These are phyloP conservation scores for Yasuhikotakia modesta DNA, from an alignment of 2,797 vertebrate species.

Conservation along the genomic window DNA sequence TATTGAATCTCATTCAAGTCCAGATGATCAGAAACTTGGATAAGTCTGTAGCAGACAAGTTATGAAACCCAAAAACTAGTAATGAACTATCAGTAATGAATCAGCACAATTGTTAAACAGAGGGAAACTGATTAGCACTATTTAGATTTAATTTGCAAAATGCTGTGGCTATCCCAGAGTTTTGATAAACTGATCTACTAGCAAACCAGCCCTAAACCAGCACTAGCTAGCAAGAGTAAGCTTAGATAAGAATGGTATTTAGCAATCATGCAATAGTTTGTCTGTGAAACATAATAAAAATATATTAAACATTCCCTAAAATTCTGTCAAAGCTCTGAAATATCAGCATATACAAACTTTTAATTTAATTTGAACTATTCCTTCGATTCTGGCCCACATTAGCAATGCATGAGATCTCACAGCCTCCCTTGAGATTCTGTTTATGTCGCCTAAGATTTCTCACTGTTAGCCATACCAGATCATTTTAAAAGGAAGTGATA, in stretches of 20 bases:
- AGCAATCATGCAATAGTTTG: background rate
- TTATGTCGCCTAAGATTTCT: slow-evolving; percentile 3
- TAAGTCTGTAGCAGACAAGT: background rate
- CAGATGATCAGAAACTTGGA: background rate
- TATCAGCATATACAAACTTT: background rate
- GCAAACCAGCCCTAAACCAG: too few relatives aligned
- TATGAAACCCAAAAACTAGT: background rate
- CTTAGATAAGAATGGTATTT: background rate
- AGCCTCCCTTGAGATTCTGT: slow-evolving; percentile 14
- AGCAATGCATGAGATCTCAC: background rate
- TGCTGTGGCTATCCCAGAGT: too few relatives aligned
- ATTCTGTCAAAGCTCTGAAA: background rate
- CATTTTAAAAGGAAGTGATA: slow-evolving; percentile 30
- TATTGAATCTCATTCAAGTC: background rate
- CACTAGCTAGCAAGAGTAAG: too few relatives aligned
- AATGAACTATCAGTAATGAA: too few relatives aligned
- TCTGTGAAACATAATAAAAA: background rate
- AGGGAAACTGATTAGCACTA: background rate
- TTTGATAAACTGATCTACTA: too few relatives aligned
- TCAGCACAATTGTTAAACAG: background rate
- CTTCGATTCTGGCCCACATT: background rate
- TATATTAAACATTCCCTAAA: background rate
- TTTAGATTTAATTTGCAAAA: background rate
- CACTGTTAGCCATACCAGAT: slow-evolving; percentile 14
- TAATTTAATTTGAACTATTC: background rate